Base-by-base conservation (phyloP, 2,888 invertebrate species). In the Gymnocheta viridis region DNA sequence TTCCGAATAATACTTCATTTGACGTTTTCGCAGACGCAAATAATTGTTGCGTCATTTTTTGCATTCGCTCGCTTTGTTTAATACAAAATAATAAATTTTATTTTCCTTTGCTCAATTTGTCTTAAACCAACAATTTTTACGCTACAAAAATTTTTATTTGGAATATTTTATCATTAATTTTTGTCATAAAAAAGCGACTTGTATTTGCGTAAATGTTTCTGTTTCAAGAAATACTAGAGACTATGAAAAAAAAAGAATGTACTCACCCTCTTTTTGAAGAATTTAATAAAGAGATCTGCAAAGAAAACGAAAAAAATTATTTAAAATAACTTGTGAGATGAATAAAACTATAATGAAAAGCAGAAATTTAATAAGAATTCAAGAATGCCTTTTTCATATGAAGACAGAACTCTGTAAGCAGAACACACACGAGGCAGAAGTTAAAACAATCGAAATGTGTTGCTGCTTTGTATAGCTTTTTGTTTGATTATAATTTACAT, bases 261-360 rank as follows among this genome's bases (percentile, higher is more conserved):
- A 47, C 60, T 35, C 35, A 60, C 47, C 44, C 47, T 60, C 9
- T 24, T 27, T 27, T 22, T 4, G n/a, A 29, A 10, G 12, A 70
- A 73, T 73, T 49, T 24, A 73, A 72, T 32, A 58, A 47, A 35
- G 60, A 49, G 35, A 73, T 73, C 60, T 73, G 72, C 19, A 72
- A 58, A 32, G 44, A 72, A 49, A 44, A 24, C 3, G n/a, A 35
- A 35, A 49, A 3, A 44, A 12, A n/a, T 10, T 47, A 47, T 24
- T 56, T 35, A 38, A 32, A 47, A 27, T 12, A 17, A 17, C 19
- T 56, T 29, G 47, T 24, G 3, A 4, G 3, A 38, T 38, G 38
- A 14, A 12, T 38, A 38, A 10, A 47, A 41, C 14, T 41, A 41
- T n/a, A 47, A 47, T 12, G 4, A 10, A 32, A 58, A 4, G 44